A percentile compares a stretch with the other conserved stretches of the same genome.
These are phyloP conservation scores for Dendronephthya gigantea DNA, from an alignment of 64 coral and sea anemone species.

Conservation along the genomic window DNA sequence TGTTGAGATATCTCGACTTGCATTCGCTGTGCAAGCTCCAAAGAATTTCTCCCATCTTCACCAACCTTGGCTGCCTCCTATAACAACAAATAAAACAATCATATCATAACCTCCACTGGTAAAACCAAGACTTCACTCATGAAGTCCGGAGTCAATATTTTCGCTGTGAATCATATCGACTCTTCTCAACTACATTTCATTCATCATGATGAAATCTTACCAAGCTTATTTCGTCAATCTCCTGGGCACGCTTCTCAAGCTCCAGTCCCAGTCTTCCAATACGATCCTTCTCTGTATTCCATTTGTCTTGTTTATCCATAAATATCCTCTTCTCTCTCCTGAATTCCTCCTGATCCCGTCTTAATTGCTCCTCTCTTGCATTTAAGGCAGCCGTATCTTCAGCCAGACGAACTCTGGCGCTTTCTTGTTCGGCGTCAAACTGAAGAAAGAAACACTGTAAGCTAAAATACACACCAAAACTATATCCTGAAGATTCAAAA, in stretches of 20 bases:
- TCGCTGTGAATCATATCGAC: too few relatives aligned
- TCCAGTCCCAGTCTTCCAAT: constrained; percentile 82
- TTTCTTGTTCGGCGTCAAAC: constrained; percentile 71
- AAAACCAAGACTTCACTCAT: too few relatives aligned
- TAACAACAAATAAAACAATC: too few relatives aligned
- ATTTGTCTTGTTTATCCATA: constrained; percentile 20
- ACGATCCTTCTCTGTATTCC: constrained; percentile 70
- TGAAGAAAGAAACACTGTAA: constrained; percentile 16
- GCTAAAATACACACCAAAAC: too few relatives aligned
- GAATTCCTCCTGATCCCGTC: constrained; percentile 69
- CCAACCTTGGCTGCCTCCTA: constrained; percentile 61
- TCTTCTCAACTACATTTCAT: too few relatives aligned
- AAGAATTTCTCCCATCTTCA: constrained; percentile 62
- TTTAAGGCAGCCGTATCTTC: constrained; percentile 56
- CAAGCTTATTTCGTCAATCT: constrained; percentile 67
- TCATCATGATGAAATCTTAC: constrained; percentile 26
- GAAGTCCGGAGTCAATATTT: too few relatives aligned
- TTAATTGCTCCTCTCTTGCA: constrained; percentile 52
- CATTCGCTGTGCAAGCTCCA: constrained; percentile 61
- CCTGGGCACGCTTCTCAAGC: constrained; percentile 63
- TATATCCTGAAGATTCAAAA: too few relatives aligned
- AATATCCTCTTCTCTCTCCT: constrained; percentile 56
- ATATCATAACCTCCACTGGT: too few relatives aligned
- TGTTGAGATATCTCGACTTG: constrained; percentile 58
- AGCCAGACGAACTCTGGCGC: constrained; percentile 51